Evolutionary conservation across 1,140 invertebrate genomes (phyloP).

Genomic region (Arion vulgaris): DNA sequence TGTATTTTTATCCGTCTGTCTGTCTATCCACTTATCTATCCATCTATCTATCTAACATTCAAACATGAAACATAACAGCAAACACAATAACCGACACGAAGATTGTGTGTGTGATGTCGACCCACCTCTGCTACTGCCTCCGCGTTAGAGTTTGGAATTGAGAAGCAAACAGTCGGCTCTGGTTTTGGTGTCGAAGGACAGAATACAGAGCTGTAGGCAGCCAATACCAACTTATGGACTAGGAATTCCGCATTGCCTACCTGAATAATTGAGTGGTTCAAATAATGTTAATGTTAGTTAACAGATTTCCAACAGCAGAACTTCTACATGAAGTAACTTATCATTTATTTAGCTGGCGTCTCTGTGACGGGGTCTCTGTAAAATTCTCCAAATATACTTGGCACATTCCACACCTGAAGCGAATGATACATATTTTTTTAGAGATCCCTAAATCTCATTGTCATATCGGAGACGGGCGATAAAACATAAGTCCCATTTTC

Average conservation of each 20-base stretch:
- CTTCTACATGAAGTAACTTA: background rate
- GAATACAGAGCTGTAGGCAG: constrained; percentile 37
- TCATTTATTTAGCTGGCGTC: background rate
- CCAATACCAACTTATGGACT: constrained; percentile 34
- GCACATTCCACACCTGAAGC: background rate
- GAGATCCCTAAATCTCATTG: too few relatives aligned
- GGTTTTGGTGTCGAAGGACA: constrained; percentile 11
- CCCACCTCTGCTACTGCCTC: constrained; percentile 22
- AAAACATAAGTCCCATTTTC: too few relatives aligned
- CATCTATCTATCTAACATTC: too few relatives aligned
- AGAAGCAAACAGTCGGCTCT: background rate
- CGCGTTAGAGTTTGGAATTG: background rate
- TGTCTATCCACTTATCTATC: too few relatives aligned
- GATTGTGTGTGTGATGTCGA: too few relatives aligned
- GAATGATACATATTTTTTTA: too few relatives aligned
- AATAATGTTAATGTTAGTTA: background rate
- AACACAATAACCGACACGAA: too few relatives aligned
- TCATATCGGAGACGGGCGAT: too few relatives aligned
- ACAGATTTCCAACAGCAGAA: background rate
- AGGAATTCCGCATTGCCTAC: constrained; percentile 11
- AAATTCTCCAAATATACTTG: background rate
- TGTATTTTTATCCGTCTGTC: too few relatives aligned
- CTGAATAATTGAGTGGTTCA: background rate
- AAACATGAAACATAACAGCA: too few relatives aligned
- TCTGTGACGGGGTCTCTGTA: background rate